Evolutionary conservation across 2,888 invertebrate species (phyloP).

Genomic region (Thalpophila matura): DNA sequence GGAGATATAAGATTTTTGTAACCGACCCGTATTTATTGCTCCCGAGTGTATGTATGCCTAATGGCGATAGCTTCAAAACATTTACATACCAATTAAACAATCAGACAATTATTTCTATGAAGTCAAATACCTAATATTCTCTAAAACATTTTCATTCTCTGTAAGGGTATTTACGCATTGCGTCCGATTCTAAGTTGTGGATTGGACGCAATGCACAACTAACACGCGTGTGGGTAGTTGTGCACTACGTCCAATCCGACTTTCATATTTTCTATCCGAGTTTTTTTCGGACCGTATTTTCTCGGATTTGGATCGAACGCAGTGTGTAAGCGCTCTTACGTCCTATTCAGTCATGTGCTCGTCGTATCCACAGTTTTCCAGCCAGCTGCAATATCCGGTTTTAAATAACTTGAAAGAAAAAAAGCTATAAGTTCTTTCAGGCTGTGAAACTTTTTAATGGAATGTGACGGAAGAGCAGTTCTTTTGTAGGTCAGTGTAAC

Average conservation of each 20-base stretch:
- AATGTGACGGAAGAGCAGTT: neutral
- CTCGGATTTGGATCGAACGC: no score
- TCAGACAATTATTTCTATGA: neutral
- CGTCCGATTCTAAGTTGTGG: no score
- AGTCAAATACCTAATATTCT: neutral
- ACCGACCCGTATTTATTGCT: no score
- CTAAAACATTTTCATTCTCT: neutral
- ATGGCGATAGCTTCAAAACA: neutral
- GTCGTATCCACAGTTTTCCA: slow-evolving; percentile 6
- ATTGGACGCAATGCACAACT: no score
- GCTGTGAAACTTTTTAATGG: slow-evolving; percentile 33
- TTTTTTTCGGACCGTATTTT: no score
- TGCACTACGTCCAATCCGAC: no score
- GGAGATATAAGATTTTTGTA: no score
- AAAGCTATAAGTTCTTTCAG: slow-evolving; percentile 5
- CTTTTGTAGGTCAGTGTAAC: slow-evolving; percentile 1
- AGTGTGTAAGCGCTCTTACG: no score
- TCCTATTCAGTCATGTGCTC: neutral
- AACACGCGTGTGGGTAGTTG: no score
- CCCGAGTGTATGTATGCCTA: no score
- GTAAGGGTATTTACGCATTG: neutral
- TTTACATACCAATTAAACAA: no score
- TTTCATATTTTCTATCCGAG: no score
- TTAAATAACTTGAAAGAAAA: slow-evolving; percentile 14
- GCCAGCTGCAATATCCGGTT: slow-evolving; percentile 12